Base-by-base conservation (phyloP, 2,888 invertebrate genomes). In the Thera britannica region DNA sequence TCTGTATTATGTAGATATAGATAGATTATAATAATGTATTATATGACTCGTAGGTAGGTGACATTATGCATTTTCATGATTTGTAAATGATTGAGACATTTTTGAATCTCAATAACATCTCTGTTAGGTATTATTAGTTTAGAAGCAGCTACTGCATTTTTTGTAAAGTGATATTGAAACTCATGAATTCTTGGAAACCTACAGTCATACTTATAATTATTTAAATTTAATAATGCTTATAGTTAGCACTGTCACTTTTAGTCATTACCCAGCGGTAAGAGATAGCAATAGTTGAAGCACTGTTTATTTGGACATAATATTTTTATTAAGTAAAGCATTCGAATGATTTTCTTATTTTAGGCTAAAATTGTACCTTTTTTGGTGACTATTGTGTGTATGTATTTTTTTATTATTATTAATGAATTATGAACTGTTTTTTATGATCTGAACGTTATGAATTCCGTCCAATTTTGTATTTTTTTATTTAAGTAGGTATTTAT, bases 401-500 rank as follows among this genome's bases (percentile, higher is more conserved):
- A 12, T 64, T 12, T 55, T 67, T 58, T 63, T 65, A 11, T 58
- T 68, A 41, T 67, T 62, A 51, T 67, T 68, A 73, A 65, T 41
- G 67, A 74, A 12, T 67, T 71, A 71, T 59, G 54, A 75, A 71
- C 67, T 77, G 59, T 59, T 71, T 74, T 64, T 52, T 71, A 72
- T 76, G 77, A 76, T 78, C 75, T 76, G 75, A 77, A 77, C 64
- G 68, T 78, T 77, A 72, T 67, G 70, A 75, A 80, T 68, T 86
- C 88, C 89, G 88, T 89, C 88, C 88, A 86, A 78, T 77, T 78
- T 73, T 67, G 63, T 78, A 77, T 73, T 79, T 75, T 77, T 75
- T 71, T 73, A 68, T 66, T 68, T 67, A 66, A 71, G 52, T 60
- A 71, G 58, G 52, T 70, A 70, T 41, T 54, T 59, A 60, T 11